Evolutionary conservation across 2,797 vertebrate genomes (phyloP), one percentile per base, ranked within the genome.

Genomic region (Chloroceryle amazona): DNA sequence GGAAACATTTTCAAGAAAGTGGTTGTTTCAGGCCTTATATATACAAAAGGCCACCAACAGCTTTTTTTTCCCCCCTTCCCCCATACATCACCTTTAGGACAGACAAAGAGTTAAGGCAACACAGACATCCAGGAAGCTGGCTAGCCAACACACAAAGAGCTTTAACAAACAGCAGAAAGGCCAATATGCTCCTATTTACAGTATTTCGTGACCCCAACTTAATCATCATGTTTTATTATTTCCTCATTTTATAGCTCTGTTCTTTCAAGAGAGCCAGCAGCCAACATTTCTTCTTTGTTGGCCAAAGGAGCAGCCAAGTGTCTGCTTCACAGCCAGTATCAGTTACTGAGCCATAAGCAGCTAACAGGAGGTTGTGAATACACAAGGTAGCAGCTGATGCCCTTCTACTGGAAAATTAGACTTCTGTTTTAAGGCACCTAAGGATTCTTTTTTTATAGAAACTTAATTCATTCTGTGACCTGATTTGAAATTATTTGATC

Each of bases 361-460:
- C 67, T 89, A 94, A 78, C 37, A 22, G 0, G 17, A 86, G 88
- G 54, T 26, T 79, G 44, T n/a, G 71, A 93, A 94, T 28, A 73
- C 51, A 83, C 63, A 70, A 86, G 85, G 65, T 67, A 96, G 87
- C 96, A 97, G 96, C 96, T 97, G 96, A 97, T 91, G 75, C 85
- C 51, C 79, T 33, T 95, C 83, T 81, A 67, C 81, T 93, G 86
- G 93, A 97, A 97, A 96, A 97, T 95, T 85, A 96, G 78, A 47
- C 91, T 76, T 78, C 60, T 39, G 37, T 6, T 89, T 93, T 92
- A 80, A 80, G 39, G 68, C 31, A 94, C 23, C 25, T 68, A 49
- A 87, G 47, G 57, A 80, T 61, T 75, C 28, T 65, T 70, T 71
- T 42, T 42, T 25, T 25, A 29, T 9, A 67, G 26, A 26, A 14